phyloP scores from a whole-genome alignment of 2,888 invertebrate species.

The Byasa hedistus region DNA sequence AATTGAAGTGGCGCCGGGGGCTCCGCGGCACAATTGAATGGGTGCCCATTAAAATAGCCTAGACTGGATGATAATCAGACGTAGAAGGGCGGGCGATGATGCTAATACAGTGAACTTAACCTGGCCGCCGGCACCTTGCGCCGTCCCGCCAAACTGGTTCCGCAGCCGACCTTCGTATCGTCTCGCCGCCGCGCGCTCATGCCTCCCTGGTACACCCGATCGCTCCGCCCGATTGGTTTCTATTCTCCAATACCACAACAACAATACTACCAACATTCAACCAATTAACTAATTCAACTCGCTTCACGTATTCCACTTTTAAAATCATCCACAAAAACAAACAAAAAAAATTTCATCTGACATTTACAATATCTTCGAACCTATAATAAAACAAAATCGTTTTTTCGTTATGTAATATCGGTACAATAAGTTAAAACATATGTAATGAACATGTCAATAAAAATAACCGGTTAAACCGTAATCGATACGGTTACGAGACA shows the following conservation, averaged over 20 bases:
- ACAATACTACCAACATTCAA: no score
- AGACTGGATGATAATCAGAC: slow-evolving; percentile 70
- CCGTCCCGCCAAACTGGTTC: slow-evolving; percentile 74
- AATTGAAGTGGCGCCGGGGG: slow-evolving; percentile 19
- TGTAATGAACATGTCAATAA: no score
- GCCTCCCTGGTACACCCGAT: slow-evolving; percentile 65
- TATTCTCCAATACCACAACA: slow-evolving; percentile 44
- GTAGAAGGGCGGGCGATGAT: slow-evolving; percentile 75
- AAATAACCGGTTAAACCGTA: no score
- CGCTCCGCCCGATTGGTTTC: slow-evolving; percentile 64
- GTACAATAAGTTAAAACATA: no score
- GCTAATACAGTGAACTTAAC: slow-evolving; percentile 76
- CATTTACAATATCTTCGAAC: no score
- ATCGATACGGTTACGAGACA: no score
- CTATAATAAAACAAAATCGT: no score
- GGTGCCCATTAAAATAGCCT: slow-evolving; percentile 65
- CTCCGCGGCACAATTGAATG: slow-evolving; percentile 60
- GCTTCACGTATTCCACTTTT: no score
- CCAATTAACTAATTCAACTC: no score
- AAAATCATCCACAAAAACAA: no score
- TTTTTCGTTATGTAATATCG: no score
- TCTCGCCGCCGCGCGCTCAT: slow-evolving; percentile 61
- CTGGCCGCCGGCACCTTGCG: slow-evolving; percentile 74
- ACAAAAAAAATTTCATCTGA: no score
- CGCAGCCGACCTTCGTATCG: slow-evolving; percentile 66